These are phyloP conservation scores for Chaetops frenatus DNA, from an alignment of 2,113 vertebrate species.

Conservation along the genomic window DNA sequence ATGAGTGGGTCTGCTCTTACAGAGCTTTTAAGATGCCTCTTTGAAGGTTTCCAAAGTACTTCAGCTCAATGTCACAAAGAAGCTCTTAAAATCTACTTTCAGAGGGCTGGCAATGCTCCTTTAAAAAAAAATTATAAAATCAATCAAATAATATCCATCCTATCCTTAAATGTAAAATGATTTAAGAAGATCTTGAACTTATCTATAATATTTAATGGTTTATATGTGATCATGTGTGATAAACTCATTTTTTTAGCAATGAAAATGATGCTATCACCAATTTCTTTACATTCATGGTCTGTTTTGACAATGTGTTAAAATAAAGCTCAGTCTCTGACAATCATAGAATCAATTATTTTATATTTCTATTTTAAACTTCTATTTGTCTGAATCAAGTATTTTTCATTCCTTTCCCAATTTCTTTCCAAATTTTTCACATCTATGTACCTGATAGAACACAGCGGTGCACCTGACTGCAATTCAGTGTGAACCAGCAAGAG, in stretches of 20 bases:
- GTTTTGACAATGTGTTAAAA: neutral
- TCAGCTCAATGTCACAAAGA: neutral
- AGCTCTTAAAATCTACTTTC: neutral
- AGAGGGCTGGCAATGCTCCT: neutral
- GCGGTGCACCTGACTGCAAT: neutral
- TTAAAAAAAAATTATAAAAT: neutral
- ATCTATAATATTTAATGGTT: neutral
- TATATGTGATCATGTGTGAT: too few relatives aligned
- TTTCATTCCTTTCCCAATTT: neutral
- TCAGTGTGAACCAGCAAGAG: neutral
- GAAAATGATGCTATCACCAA: neutral
- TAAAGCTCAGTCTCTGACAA: neutral
- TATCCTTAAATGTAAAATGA: neutral
- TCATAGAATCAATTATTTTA: neutral
- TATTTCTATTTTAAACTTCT: neutral
- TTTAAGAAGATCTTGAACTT: neutral
- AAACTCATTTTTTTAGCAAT: neutral
- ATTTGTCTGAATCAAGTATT: neutral
- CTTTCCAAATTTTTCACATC: neutral
- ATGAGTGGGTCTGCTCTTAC: accelerated
- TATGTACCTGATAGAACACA: neutral
- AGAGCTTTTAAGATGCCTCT: neutral
- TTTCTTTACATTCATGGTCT: neutral
- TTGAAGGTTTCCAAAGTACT: neutral
- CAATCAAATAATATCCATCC: neutral